phyloP scores from a whole-genome alignment of 2,797 vertebrate genomes.

The Sebastes diploproa region DNA sequence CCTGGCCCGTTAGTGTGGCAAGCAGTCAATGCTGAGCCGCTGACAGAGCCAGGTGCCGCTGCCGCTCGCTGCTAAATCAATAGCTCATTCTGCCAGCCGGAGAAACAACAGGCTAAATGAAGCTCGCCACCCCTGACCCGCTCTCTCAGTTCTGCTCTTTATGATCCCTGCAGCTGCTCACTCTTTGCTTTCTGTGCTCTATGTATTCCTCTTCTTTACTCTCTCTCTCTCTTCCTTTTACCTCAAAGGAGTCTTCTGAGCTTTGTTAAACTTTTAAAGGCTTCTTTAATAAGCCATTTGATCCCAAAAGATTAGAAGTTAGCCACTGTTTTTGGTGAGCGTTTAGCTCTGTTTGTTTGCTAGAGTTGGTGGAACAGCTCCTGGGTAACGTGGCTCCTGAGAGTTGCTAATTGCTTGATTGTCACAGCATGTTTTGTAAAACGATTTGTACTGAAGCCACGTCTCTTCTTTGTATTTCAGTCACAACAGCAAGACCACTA shows the following conservation, averaged over 20 bases:
- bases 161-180: conserved; percentile 41
- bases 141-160: conserved; percentile 40
- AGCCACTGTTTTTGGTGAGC: background rate
- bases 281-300: conserved; percentile 41
- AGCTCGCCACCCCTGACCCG: conserved; percentile 57
- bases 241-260: conserved; percentile 5
- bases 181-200: conserved; percentile 2
- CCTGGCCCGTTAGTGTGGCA: conserved; percentile 55
- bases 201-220: conserved; percentile 2
- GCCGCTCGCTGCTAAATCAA: conserved; percentile 69
- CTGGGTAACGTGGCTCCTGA: conserved; percentile 13
- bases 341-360: conserved; percentile 27
- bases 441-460: background rate
- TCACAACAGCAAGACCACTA: conserved; percentile 98
- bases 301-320: conserved; percentile 38
- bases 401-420: conserved; percentile 31
- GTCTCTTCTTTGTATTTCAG: conserved; percentile 75
- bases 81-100: conserved; percentile 69
- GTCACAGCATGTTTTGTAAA: background rate
- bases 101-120: conserved; percentile 71
- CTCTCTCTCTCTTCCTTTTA: background rate
- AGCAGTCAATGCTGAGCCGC: conserved; percentile 34
- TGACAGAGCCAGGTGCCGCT: conserved; percentile 54
- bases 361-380: conserved; percentile 1
- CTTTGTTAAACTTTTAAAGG: conserved; percentile 49